A percentile compares a stretch with the other conserved stretches of the same genome.
phyloP scores from a whole-genome alignment of 1,140 invertebrate genomes.

The Tetranychus cinnabarinus region DNA sequence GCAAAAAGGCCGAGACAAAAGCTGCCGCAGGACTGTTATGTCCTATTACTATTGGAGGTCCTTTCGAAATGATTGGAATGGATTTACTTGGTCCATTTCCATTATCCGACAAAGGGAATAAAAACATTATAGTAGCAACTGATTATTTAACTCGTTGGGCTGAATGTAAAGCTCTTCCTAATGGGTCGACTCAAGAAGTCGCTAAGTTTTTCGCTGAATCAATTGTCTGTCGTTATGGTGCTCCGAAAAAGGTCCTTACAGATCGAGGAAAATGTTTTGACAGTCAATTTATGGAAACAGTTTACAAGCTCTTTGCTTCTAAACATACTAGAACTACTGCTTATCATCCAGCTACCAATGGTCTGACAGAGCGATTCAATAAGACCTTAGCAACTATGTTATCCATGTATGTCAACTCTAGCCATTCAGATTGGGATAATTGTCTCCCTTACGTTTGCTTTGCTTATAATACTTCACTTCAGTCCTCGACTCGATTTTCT shows the following conservation, averaged over 20 bases:
- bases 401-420: conserved; percentile 13
- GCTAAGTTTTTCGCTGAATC: conserved; percentile 13
- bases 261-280: conserved; percentile 2
- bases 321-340: conserved; percentile 10
- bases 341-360: conserved; percentile 14
- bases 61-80: too few species aligned
- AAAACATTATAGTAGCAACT: conserved; percentile 13
- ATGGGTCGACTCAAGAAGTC: not conserved
- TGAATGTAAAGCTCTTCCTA: conserved; percentile 10
- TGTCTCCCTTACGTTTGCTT: too few species aligned
- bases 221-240: conserved; percentile 20
- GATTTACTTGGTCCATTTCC: conserved; percentile 13
- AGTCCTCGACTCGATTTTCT: too few species aligned
- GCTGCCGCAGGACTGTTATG: conserved; percentile 1
- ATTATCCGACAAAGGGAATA: conserved; percentile 13
- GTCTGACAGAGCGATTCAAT: conserved; percentile 13
- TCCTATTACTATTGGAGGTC: conserved; percentile 5
- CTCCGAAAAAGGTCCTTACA: conserved; percentile 15
- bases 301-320: conserved; percentile 4
- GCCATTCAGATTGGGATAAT: conserved; percentile 9
- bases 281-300: not conserved
- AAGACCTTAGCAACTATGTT: conserved; percentile 14
- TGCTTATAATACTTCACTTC: too few species aligned
- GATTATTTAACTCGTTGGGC: conserved; percentile 16
- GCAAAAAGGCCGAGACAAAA: not conserved